These are phyloP conservation scores for Pedicia rivosa DNA, from an alignment of 2,888 invertebrate species.

Conservation along the genomic window DNA sequence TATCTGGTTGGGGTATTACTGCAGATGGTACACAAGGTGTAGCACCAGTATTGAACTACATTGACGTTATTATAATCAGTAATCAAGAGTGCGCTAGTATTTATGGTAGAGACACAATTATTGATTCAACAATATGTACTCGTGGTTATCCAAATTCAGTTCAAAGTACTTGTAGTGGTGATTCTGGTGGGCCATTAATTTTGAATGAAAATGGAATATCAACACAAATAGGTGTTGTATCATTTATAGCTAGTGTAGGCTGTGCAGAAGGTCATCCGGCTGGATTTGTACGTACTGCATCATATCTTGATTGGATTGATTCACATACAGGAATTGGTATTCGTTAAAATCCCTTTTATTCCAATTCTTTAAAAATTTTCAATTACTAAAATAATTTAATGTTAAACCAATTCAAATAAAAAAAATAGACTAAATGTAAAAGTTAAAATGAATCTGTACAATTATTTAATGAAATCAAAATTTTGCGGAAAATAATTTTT, in stretches of 20 bases:
- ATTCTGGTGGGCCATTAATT: conserved; percentile 12
- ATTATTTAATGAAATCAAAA: too few species aligned
- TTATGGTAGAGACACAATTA: conserved; percentile 10
- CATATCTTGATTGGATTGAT: conserved; percentile 13
- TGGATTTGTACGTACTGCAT: conserved; percentile 12
- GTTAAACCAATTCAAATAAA: too few species aligned
- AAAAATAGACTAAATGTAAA: too few species aligned
- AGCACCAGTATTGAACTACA: conserved; percentile 7
- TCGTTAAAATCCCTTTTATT: too few species aligned
- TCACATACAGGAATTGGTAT: conserved; percentile 10
- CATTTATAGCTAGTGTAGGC: conserved; percentile 11
- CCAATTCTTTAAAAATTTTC: too few species aligned
- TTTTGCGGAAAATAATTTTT: too few species aligned
- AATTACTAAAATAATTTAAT: too few species aligned
- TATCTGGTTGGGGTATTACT: conserved; percentile 27
- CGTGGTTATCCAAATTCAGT: conserved; percentile 6
- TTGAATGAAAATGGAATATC: conserved; percentile 8
- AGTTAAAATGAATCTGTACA: too few species aligned
- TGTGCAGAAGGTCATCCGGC: conserved; percentile 11
- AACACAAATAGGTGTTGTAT: conserved; percentile 12
- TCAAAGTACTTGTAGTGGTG: conserved; percentile 12
- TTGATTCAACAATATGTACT: conserved; percentile 11
- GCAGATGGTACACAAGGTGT: conserved; percentile 16
- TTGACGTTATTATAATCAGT: conserved; percentile 10
- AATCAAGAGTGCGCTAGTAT: conserved; percentile 10